Evolutionary conservation across 92 coral and sea anemone species (phyloP).

Genomic region (Heliopora coerulea): DNA sequence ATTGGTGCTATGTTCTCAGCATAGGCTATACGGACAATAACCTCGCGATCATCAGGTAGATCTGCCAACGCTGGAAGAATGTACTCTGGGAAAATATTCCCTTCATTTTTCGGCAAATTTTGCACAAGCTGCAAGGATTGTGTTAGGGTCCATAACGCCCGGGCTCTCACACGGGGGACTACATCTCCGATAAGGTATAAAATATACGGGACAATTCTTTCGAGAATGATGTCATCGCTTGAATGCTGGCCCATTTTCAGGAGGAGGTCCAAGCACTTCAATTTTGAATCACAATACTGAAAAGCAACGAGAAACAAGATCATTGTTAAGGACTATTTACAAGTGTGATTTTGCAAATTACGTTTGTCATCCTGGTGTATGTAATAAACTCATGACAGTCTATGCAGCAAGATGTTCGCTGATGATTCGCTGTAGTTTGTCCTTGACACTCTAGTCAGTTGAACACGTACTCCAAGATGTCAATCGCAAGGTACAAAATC

Average conservation of each 20-base stretch:
- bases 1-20: constrained; percentile 97
- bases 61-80: constrained; percentile 78
- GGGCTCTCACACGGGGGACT: constrained; percentile 89
- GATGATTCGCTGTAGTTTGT: no score
- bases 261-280: constrained; percentile 81
- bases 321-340: no score
- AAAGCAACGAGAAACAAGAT: not conserved
- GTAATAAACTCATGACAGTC: no score
- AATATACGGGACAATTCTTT: constrained; percentile 86
- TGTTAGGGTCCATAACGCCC: constrained; percentile 79
- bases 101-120: constrained; percentile 81
- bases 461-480: no score
- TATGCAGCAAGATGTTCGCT: no score
- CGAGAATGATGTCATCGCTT: constrained; percentile 84
- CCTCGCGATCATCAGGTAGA: constrained; percentile 84
- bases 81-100: constrained; percentile 94
- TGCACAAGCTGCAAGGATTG: constrained; percentile 82
- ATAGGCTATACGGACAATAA: constrained; percentile 89
- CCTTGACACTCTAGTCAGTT: no score
- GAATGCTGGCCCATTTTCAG: constrained; percentile 72
- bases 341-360: no score
- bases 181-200: constrained; percentile 78
- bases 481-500: no score
- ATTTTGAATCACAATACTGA: constrained; percentile 95
- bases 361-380: no score